Evolutionary conservation across 2,113 vertebrate species (phyloP), one percentile per base, ranked within the genome.

Genomic region (Dolichotis patagonum): DNA sequence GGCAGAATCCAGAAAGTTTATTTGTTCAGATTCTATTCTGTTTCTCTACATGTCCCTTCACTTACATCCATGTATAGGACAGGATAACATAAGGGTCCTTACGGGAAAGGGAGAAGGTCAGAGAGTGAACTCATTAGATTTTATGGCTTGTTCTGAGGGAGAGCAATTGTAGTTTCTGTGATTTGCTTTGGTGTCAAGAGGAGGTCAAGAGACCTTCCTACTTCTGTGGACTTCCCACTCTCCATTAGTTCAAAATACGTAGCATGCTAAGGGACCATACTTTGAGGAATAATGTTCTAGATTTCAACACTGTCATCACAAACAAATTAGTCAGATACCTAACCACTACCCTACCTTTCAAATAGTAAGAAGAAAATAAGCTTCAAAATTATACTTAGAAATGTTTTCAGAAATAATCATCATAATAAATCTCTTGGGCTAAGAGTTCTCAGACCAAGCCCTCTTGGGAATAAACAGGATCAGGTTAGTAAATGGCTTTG

Each of bases 301-400:
- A 12, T 11, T 19, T 54, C 9, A 49, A 80, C 32, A 60, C 17
- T 32, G 28, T 71, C 30, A 58, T 75, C 67, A 85, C 7, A 85
- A 73, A 56, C 10, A 85, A 13, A 75, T 85, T 81, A 85, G 7
- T 5, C 63, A 93, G 84, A 78, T 52, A 91, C 0, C 38, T 81
- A 60, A 63, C 24, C 35, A 88, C 17, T 0, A 71, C 32, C 41
- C 17, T n/a, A 28, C 7, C 14, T 30, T 3, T 6, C 5, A 88
- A 94, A 85, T 30, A 75, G 11, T 56, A 85, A 32, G 9, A 91
- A 69, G 58, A 65, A 81, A 93, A 41, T 67, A 67, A 88, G 1
- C 35, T 91, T 90, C 67, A n/a, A 86, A 85, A 46, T 91, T 81
- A 73, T 13, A 75, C 63, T 69, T 41, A 84, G 28, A 84, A 88